phyloP scores from a whole-genome alignment of 2,888 invertebrate species.

The Eupithecia pulchellata region DNA sequence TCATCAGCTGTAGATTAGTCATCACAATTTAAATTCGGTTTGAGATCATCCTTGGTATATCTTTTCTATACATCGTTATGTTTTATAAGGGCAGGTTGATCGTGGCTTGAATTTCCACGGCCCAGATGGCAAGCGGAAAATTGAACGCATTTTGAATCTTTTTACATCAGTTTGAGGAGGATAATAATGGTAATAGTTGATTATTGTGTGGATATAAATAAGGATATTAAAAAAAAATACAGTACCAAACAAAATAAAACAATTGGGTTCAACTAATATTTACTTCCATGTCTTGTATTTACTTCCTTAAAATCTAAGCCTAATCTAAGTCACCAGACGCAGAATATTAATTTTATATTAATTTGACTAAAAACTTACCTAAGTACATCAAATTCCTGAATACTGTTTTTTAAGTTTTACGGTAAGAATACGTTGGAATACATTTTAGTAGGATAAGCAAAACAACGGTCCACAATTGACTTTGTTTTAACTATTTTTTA shows the following conservation, averaged over 20 bases:
- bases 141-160: background rate
- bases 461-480: background rate
- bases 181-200: background rate
- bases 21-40: slow-evolving; percentile 1
- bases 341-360: too few species aligned
- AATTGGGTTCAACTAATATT: too few species aligned
- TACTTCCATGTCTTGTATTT: too few species aligned
- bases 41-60: background rate
- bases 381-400: background rate
- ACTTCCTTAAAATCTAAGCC: too few species aligned
- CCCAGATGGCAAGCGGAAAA: background rate
- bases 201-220: background rate
- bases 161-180: background rate
- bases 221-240: background rate
- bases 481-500: too few species aligned
- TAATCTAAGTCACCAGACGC: too few species aligned
- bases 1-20: slow-evolving; percentile 12
- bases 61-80: slow-evolving; percentile 11
- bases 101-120: slow-evolving; percentile 5
- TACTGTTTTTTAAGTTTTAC: background rate
- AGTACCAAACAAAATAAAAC: too few species aligned
- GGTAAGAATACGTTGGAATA: background rate
- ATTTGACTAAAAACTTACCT: background rate
- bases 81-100: slow-evolving; percentile 1
- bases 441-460: background rate